Conservation (phyloP, 2,797 vertebrate genomes). For the Hydrophis major region DNA sequence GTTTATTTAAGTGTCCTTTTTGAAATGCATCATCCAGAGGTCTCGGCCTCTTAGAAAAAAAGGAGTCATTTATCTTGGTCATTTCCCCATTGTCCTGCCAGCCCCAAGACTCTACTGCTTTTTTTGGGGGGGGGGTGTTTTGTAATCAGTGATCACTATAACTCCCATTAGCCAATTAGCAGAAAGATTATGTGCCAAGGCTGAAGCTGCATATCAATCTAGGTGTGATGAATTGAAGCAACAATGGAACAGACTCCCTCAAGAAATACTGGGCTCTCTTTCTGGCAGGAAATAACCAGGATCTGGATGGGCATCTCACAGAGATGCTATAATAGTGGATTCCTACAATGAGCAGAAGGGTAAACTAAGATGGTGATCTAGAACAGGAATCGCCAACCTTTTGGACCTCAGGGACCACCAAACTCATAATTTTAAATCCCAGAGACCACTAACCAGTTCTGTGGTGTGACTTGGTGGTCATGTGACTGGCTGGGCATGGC, state of each 20-base stretch:
- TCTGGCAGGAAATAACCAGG: not conserved
- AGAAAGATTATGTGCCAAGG: not conserved
- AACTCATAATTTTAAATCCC: too few species aligned
- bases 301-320: not conserved
- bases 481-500: too few species aligned
- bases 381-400: not conserved
- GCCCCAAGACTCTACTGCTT: not conserved
- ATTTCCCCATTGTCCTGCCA: not conserved
- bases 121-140: not conserved
- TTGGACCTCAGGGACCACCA: too few species aligned
- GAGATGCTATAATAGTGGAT: not conserved
- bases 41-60: not conserved
- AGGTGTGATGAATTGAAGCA: not conserved
- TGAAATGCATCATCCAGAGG: not conserved
- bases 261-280: not conserved
- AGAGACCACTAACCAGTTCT: too few species aligned
- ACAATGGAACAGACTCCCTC: not conserved
- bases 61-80: not conserved
- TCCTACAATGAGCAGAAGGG: not conserved
- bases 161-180: not conserved
- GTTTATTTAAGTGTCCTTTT: not conserved
- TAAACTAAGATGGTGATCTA: not conserved
- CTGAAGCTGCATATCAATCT: not conserved
- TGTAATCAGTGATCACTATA: not conserved
- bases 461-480: too few species aligned